Percentiles rank a stretch among this genome's conserved stretches.
phyloP scores from a whole-genome alignment of 2,113 vertebrate species.

The Xyliphius kryptos region DNA sequence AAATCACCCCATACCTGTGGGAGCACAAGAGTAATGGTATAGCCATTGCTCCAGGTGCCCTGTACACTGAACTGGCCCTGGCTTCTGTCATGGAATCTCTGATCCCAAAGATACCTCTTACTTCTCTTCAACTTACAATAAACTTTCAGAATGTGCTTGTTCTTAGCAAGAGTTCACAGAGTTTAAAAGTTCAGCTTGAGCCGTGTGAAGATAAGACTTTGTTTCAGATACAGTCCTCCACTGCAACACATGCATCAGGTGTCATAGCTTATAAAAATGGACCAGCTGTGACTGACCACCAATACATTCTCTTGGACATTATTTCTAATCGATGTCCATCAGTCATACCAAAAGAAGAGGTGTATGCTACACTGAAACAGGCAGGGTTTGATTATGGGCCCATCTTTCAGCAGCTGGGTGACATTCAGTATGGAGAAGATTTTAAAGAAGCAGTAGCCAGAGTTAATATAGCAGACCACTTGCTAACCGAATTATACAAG shows the following conservation, averaged over 20 bases:
- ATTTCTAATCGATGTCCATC: conserved; percentile 65
- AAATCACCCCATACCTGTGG: conserved; percentile 58
- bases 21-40: conserved; percentile 72
- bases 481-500: conserved; percentile 58
- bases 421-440: conserved; percentile 68
- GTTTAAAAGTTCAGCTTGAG: conserved; percentile 63
- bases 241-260: conserved; percentile 63
- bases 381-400: conserved; percentile 73
- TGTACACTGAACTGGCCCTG: conserved; percentile 73
- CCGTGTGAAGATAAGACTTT: conserved; percentile 36
- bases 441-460: conserved; percentile 71
- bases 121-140: conserved; percentile 60
- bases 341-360: conserved; percentile 50
- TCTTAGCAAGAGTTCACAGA: conserved; percentile 55
- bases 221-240: conserved; percentile 69
- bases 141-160: conserved; percentile 63
- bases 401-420: conserved; percentile 64
- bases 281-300: conserved; percentile 56
- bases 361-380: conserved; percentile 66
- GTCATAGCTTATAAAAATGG: conserved; percentile 47
- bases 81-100: conserved; percentile 62
- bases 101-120: conserved; percentile 59
- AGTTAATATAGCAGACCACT: conserved; percentile 61
- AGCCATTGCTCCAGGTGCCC: conserved; percentile 68
- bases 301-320: conserved; percentile 53